Percentiles rank a stretch among this genome's conserved stretches.
These are phyloP conservation scores for Drosophila gunungcola DNA, from an alignment of 1,140 invertebrate species.

Conservation along the genomic window DNA sequence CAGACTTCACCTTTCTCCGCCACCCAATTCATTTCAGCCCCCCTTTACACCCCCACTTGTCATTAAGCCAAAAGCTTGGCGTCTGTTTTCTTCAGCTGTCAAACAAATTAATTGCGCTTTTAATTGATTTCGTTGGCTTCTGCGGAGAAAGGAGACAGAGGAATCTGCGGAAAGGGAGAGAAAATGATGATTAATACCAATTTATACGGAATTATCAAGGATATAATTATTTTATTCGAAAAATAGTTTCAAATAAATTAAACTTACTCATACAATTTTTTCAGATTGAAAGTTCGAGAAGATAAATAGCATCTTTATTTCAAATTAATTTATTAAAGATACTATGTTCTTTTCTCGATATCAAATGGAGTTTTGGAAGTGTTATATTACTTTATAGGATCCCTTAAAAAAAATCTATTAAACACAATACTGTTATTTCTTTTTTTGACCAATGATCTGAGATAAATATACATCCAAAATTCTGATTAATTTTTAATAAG, in stretches of 20 bases:
- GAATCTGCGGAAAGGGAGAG: not conserved
- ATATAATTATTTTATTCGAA: not conserved
- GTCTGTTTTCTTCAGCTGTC: slow-evolving; percentile 77
- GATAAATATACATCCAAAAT: too few species aligned
- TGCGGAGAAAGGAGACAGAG: not conserved
- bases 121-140: slow-evolving; percentile 70
- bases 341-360: too few species aligned
- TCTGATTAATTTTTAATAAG: too few species aligned
- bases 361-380: too few species aligned
- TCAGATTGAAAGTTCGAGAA: too few species aligned
- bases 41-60: not conserved
- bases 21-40: not conserved
- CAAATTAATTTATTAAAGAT: too few species aligned
- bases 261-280: too few species aligned
- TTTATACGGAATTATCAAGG: not conserved
- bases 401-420: not conserved
- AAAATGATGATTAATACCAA: not conserved
- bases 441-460: too few species aligned
- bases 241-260: too few species aligned
- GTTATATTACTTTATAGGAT: not conserved
- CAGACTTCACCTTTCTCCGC: not conserved
- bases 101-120: slow-evolving; percentile 82
- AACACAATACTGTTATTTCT: too few species aligned
- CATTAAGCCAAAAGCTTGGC: slow-evolving; percentile 51
- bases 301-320: too few species aligned